These are phyloP conservation scores for Potamilus streckersoni DNA, from an alignment of 1,140 invertebrate genomes.

Conservation along the genomic window DNA sequence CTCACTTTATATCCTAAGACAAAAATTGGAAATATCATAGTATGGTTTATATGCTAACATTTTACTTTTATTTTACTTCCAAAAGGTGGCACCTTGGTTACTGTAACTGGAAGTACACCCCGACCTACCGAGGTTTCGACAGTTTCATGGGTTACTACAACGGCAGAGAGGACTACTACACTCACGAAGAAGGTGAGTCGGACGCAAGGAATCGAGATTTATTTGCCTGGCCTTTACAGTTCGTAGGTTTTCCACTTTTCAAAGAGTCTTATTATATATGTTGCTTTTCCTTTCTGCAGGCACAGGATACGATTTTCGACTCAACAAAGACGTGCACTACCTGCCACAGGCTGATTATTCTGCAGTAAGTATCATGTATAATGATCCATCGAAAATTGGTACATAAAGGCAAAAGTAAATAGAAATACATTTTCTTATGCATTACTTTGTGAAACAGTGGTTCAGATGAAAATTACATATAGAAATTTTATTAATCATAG, in stretches of 20 bases:
- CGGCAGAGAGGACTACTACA: constrained; percentile 64
- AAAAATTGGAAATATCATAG: no score
- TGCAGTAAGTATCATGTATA: constrained; percentile 25
- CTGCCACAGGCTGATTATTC: constrained; percentile 32
- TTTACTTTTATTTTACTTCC: background rate
- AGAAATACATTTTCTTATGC: no score
- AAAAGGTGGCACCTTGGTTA: constrained; percentile 72
- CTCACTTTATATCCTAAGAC: no score
- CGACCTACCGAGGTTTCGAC: constrained; percentile 70
- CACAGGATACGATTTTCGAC: constrained; percentile 34
- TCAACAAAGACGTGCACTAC: constrained; percentile 23
- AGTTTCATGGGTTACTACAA: constrained; percentile 70
- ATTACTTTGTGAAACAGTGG: no score
- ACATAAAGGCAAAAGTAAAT: no score
- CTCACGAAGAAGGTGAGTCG: constrained; percentile 37
- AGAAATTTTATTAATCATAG: no score
- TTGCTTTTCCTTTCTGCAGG: constrained; percentile 22
- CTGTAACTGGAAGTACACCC: constrained; percentile 69
- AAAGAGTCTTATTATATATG: no score
- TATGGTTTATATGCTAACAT: background rate
- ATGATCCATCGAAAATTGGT: background rate
- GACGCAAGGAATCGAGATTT: no score
- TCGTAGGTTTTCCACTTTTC: no score
- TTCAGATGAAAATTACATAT: no score
- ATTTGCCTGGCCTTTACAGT: no score